phyloP scores from a whole-genome alignment of 2,113 vertebrate genomes.

The Erythrolamprus reginae region DNA sequence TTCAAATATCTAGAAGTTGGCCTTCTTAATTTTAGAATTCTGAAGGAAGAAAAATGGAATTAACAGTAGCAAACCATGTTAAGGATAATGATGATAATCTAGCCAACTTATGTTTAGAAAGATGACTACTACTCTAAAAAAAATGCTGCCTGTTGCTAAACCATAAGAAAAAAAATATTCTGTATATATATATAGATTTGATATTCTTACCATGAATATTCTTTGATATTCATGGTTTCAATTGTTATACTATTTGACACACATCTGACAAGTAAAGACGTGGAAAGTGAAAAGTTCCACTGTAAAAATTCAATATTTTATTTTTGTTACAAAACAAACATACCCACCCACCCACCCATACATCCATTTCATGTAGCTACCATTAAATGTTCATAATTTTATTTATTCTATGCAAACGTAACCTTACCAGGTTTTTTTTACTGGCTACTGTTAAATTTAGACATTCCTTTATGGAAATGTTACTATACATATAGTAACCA shows the following conservation, averaged over 20 bases:
- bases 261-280: background rate
- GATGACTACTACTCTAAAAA: background rate
- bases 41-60: background rate
- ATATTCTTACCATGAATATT: background rate
- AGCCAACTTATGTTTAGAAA: background rate
- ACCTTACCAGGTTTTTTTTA: background rate
- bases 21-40: background rate
- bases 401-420: background rate
- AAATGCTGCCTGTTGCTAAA: background rate
- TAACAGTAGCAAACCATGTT: background rate
- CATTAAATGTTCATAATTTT: background rate
- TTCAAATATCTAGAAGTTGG: background rate
- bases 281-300: background rate
- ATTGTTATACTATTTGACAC: too few relatives aligned
- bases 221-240: too few relatives aligned
- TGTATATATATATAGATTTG: background rate
- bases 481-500: background rate
- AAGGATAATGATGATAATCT: background rate
- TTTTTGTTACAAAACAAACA: background rate
- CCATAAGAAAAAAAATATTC: background rate
- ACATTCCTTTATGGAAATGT: background rate
- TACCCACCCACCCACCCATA: background rate
- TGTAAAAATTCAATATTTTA: background rate
- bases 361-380: background rate
- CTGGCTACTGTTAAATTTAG: background rate